phyloP scores from a whole-genome alignment of 2,797 vertebrate genomes.

The Crenichthys baileyi region DNA sequence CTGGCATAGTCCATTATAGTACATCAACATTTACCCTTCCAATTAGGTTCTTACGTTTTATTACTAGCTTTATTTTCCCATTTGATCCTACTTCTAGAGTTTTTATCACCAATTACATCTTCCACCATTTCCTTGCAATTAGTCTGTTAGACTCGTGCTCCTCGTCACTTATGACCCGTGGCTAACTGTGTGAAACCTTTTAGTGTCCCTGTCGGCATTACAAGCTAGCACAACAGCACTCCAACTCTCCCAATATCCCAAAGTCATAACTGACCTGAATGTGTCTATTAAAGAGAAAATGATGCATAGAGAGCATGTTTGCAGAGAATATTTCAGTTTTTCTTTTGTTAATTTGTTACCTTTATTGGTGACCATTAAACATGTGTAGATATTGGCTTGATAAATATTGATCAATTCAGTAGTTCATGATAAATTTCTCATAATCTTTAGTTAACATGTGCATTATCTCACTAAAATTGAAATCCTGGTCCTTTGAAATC shows the following conservation, averaged over 20 bases:
- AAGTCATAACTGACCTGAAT: conserved; percentile 50
- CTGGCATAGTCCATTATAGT: conserved; percentile 39
- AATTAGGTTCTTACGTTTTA: conserved; percentile 49
- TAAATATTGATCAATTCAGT: not conserved
- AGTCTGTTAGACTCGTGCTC: conserved; percentile 50
- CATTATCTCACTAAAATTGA: not conserved
- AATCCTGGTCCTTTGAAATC: too few relatives aligned
- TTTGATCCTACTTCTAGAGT: conserved; percentile 39
- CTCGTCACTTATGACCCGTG: conserved; percentile 46
- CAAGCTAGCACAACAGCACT: conserved; percentile 43
- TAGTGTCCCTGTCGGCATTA: conserved; percentile 54
- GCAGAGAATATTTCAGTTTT: conserved; percentile 9
- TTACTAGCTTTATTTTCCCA: conserved; percentile 34
- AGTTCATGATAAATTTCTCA: not conserved
- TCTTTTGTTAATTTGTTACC: not conserved
- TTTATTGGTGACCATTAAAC: not conserved
- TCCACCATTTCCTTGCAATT: conserved; percentile 54
- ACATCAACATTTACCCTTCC: conserved; percentile 28
- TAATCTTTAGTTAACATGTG: not conserved
- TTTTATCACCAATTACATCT: conserved; percentile 27
- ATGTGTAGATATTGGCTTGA: not conserved
- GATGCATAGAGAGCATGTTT: conserved; percentile 9
- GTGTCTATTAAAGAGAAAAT: conserved; percentile 45
- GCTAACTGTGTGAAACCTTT: conserved; percentile 56
- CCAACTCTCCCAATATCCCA: conserved; percentile 45